Evolutionary conservation across 35 echinoderm and acorn worm genomes (phyloP).

Genomic region (Ptychodera flava): DNA sequence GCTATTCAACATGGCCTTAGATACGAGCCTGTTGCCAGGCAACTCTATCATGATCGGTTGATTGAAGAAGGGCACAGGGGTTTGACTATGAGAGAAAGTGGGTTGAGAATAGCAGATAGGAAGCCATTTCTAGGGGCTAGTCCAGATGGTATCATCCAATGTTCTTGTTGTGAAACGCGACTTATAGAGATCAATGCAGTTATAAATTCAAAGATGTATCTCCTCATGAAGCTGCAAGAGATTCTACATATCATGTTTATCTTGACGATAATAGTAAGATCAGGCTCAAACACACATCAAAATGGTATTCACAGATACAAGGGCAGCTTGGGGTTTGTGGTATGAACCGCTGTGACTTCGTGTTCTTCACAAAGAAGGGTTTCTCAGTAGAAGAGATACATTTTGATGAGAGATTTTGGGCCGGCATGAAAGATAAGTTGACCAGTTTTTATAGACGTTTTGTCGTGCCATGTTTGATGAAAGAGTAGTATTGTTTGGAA

Average conservation of each 20-base stretch:
- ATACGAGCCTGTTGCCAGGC: neutral
- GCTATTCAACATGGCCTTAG: neutral
- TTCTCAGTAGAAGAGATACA: neutral
- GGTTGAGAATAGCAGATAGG: neutral
- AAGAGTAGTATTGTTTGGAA: neutral
- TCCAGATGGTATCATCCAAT: neutral
- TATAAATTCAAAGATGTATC: neutral
- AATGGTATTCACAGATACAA: slow-evolving; percentile 19
- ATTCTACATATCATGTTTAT: neutral
- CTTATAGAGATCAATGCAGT: neutral
- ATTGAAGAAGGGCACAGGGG: neutral
- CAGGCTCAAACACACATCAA: neutral
- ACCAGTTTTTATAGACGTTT: neutral
- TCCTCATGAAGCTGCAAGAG: neutral
- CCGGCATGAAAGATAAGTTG: slow-evolving; percentile 5
- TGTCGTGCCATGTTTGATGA: slow-evolving; percentile 9
- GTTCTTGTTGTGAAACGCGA: neutral
- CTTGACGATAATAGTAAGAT: neutral
- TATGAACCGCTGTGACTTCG: slow-evolving; percentile 14
- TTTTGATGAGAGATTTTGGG: slow-evolving; percentile 3
- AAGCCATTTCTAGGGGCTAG: neutral
- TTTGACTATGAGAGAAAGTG: neutral
- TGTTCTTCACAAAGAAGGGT: slow-evolving; percentile 13
- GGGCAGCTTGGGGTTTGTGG: slow-evolving; percentile 8
- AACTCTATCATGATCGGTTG: neutral